Evolutionary conservation across 2,113 vertebrate genomes (phyloP), one percentile per base, ranked within the genome.

Genomic region (Epinephelus lanceolatus): DNA sequence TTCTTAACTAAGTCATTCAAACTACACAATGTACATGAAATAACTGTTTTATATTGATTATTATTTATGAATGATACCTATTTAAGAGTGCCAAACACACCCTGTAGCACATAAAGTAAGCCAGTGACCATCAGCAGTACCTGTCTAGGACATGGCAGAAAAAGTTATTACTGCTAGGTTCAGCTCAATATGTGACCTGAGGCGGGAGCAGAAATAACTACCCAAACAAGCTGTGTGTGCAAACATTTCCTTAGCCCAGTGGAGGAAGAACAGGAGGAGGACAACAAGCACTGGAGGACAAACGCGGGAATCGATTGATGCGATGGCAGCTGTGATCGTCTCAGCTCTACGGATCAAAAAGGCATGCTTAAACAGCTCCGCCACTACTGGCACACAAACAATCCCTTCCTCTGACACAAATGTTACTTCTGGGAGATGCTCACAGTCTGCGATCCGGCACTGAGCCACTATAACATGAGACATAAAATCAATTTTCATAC

Each of bases 161-260:
- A 71, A 76, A 88, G 76, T 87, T 87, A 89, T 89, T 92, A 87
- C 71, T 78, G 71, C 69, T 59, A 73, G 63, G 52, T 86, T 90
- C 70, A 67, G 86, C 77, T 90, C 86, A 76, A 90, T 89, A 88
- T 25, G 40, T 79, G 89, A 89, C 88, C 89, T 66, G 66, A 89
- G 87, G 85, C 80, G 17, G 70, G 62, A 75, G 74, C 78, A 88
- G 81, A 89, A 89, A 92, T 87, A 89, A 86, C 62, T 68, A 82
- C 76, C 55, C 63, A 67, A 90, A 85, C 85, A 83, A 83, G 66
- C 83, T 49, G 67, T 40, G 73, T 80, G 84, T 71, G 79, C 51
- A 86, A 81, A 83, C 67, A 69, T 80, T 79, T 86, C 81, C 78
- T 80, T 11, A 21, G 74, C 84, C 55, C 65, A 47, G 75, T 2